Evolutionary conservation across 2,888 invertebrate genomes (phyloP).

Genomic region (Alcis repandata): DNA sequence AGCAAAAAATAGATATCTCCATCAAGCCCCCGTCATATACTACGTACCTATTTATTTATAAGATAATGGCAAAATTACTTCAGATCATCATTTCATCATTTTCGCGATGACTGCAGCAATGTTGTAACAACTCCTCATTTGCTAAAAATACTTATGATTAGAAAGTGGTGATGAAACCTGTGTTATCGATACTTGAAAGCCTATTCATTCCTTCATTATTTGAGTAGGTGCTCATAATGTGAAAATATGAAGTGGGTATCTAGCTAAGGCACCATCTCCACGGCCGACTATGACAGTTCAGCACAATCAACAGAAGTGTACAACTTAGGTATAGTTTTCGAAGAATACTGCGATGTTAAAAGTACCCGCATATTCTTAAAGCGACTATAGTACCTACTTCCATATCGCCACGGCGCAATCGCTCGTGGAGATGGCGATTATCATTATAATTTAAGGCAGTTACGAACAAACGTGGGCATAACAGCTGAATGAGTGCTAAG

Average conservation of each 20-base stretch:
- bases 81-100: no score
- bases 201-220: conserved; percentile 25
- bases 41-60: no score
- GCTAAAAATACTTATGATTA: conserved; percentile 22
- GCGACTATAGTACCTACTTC: neutral
- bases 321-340: no score
- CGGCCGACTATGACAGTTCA: neutral
- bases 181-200: conserved; percentile 23
- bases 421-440: conserved; percentile 3
- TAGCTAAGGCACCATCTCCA: conserved; percentile 9
- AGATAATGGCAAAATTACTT: no score
- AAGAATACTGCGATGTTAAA: neutral
- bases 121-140: conserved; percentile 5
- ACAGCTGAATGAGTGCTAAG: conserved; percentile 16
- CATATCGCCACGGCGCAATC: neutral
- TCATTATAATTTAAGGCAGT: conserved; percentile 26
- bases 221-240: conserved; percentile 16
- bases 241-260: conserved; percentile 6
- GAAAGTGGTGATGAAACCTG: conserved; percentile 32
- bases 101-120: neutral
- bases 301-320: neutral
- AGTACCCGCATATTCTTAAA: neutral
- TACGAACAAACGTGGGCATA: conserved; percentile 19
- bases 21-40: no score
- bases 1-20: no score